Percentiles rank a stretch among this genome's conserved stretches.
These are phyloP conservation scores for Rhopalosiphum maidis DNA, from an alignment of 1,140 invertebrate genomes.

Conservation along the genomic window DNA sequence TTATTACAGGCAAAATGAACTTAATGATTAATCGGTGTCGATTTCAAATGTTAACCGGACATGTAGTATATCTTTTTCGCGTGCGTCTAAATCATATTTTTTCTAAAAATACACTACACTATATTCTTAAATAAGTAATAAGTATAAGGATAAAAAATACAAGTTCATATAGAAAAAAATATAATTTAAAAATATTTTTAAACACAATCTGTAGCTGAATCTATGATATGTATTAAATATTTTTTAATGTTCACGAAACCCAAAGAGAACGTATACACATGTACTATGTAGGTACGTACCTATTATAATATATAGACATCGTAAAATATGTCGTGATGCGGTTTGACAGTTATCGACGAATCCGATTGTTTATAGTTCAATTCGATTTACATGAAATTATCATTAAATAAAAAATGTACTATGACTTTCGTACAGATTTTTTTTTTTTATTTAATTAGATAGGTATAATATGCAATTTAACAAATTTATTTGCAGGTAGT, in stretches of 20 bases:
- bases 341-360: conserved; percentile 25
- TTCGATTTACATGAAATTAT: conserved; percentile 27
- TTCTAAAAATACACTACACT: neutral
- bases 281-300: neutral
- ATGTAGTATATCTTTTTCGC: neutral
- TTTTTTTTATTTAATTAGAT: conserved; percentile 32
- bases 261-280: neutral
- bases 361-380: neutral
- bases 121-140: neutral
- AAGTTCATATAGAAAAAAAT: neutral
- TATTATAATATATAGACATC: conserved; percentile 12
- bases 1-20: neutral
- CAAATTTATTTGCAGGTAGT: conserved; percentile 12
- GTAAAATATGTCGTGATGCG: neutral
- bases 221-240: neutral
- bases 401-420: neutral
- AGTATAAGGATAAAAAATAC: neutral
- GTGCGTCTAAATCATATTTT: neutral
- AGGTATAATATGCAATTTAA: conserved; percentile 27
- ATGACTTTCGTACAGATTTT: neutral
- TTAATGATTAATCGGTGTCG: neutral
- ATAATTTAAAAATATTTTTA: conserved; percentile 12
- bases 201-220: neutral
- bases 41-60: neutral
- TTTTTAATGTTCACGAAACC: neutral